These are phyloP conservation scores for Microhierax caerulescens DNA, from an alignment of 2,797 vertebrate genomes.

Conservation along the genomic window DNA sequence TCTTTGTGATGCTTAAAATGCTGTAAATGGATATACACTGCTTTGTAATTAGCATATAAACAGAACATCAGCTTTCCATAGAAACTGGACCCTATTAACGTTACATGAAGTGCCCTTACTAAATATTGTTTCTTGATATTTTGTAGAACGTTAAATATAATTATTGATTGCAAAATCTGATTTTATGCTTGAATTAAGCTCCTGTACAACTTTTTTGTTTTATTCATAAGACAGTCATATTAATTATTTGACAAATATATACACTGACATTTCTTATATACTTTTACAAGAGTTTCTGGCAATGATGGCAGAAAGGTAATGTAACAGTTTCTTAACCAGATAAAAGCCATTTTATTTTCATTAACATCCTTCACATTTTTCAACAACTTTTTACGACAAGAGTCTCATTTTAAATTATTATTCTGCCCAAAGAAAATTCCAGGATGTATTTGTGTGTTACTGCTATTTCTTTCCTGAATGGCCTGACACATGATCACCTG, in stretches of 20 bases:
- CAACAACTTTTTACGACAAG: neutral
- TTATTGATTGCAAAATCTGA: slow-evolving; percentile 28
- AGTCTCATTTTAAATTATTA: neutral
- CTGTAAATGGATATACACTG: neutral
- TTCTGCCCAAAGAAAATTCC: neutral
- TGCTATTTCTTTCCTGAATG: neutral
- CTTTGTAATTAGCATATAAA: neutral
- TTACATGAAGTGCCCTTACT: neutral
- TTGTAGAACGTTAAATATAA: slow-evolving; percentile 3
- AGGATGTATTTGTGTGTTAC: neutral
- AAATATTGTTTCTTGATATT: neutral
- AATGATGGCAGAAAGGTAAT: neutral
- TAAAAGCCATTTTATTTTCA: neutral
- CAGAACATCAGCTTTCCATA: neutral
- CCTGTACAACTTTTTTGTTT: neutral
- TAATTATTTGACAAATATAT: neutral
- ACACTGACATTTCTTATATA: neutral
- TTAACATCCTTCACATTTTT: neutral
- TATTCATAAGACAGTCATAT: neutral
- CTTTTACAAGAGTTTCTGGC: neutral
- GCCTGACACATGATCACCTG: neutral
- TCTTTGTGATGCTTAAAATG: neutral
- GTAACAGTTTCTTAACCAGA: neutral
- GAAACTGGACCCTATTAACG: neutral
- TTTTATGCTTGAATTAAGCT: slow-evolving; percentile 43